These are phyloP conservation scores for Phalangium opilio DNA, from an alignment of 2,888 invertebrate genomes.

Conservation along the genomic window DNA sequence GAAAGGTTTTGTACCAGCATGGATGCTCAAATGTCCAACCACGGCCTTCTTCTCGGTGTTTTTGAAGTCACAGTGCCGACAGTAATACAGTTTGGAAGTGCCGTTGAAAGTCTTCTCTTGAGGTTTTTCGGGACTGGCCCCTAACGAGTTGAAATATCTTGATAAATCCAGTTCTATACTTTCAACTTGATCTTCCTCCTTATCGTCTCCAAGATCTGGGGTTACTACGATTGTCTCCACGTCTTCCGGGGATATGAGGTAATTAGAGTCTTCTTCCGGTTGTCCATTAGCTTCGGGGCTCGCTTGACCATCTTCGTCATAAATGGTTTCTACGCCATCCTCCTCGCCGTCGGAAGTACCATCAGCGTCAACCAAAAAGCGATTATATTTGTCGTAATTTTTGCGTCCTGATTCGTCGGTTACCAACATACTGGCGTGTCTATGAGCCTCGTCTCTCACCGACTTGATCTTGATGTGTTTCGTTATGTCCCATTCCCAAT, in stretches of 20 bases:
- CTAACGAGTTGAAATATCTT: neutral
- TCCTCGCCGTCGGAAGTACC: slow-evolving; percentile 1
- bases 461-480: slow-evolving; percentile 85
- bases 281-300: slow-evolving; percentile 8
- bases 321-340: neutral
- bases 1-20: slow-evolving; percentile 20
- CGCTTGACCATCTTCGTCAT: slow-evolving; percentile 2
- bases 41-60: slow-evolving; percentile 18
- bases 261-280: neutral
- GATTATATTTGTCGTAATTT: slow-evolving; percentile 84
- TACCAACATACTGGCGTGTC: slow-evolving; percentile 56
- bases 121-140: neutral
- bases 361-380: slow-evolving; percentile 38
- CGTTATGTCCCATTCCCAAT: slow-evolving; percentile 94
- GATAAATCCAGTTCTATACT: neutral
- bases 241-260: neutral
- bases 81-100: slow-evolving; percentile 14
- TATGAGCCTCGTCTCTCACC: slow-evolving; percentile 55
- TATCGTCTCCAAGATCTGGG: slow-evolving; percentile 14
- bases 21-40: slow-evolving; percentile 19
- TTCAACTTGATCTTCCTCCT: slow-evolving; percentile 4
- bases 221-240: slow-evolving; percentile 18
- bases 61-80: slow-evolving; percentile 19
- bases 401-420: slow-evolving; percentile 74
- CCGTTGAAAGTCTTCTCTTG: neutral